phyloP scores from a whole-genome alignment of 2,888 invertebrate species.

The Hermodice carunculata region DNA sequence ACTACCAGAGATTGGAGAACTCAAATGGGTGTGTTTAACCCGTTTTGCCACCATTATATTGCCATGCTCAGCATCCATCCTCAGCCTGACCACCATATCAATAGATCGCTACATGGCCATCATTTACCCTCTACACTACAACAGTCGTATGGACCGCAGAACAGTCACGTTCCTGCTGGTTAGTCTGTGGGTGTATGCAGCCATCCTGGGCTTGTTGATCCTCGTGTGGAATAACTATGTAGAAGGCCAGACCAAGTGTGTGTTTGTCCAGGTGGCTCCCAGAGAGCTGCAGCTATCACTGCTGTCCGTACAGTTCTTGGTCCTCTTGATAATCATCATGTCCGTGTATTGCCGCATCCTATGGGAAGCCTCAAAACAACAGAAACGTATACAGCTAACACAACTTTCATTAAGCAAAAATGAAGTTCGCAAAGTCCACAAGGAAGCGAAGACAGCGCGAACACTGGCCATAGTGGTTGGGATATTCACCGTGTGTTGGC shows the following conservation, averaged over 20 bases:
- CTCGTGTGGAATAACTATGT: neutral
- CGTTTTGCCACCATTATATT: neutral
- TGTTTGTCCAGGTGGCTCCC: neutral
- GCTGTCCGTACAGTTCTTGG: neutral
- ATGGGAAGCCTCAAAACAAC: neutral
- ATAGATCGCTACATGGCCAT: conserved; percentile 41
- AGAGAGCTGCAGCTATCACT: neutral
- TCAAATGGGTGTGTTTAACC: neutral
- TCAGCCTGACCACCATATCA: neutral
- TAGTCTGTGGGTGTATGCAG: neutral
- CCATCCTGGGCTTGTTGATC: neutral
- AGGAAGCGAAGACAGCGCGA: neutral
- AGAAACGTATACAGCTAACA: neutral
- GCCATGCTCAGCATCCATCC: neutral
- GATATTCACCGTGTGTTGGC: neutral
- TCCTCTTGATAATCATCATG: neutral
- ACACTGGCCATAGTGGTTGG: neutral
- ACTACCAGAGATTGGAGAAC: no score
- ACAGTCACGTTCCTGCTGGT: conserved; percentile 9
- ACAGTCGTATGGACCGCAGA: conserved; percentile 63
- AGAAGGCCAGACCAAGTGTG: neutral
- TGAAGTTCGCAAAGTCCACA: neutral
- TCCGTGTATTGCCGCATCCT: neutral
- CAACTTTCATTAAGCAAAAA: neutral
- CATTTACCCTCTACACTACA: conserved; percentile 38